Evolutionary conservation across 1,140 invertebrate species (phyloP), one percentile per base, ranked within the genome.

Genomic region (Oryctes rhinoceros): DNA sequence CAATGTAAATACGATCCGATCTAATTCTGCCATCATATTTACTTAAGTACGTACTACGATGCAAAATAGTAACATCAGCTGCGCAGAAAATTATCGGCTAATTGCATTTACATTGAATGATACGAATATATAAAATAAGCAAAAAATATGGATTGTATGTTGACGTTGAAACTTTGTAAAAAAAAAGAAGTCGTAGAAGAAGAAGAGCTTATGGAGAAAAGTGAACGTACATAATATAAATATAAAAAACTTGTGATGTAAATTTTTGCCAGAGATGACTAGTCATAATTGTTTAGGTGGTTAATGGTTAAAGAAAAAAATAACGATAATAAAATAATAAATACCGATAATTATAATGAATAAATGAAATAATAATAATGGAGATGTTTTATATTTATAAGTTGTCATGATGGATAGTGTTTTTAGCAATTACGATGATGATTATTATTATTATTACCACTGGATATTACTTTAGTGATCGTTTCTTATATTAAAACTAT

Each of bases 321-420:
- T 53, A 53, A 53, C 49, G 49, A 53, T 53, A 53, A 53, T 53
- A 53, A 53, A 53, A 53, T 15, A 53, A 53, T 53, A 53, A 53
- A 53, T 53, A n/a, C 11, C 49, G 49, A 53, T 53, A 44, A 44
- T 44, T 44, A 53, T 53, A n/a, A 53, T 13, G n/a, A 53, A 53
- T 53, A 53, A 53, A n/a, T 53, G n/a, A 13, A 53, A 15, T 53
- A 53, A 53, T n/a, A 15, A 53, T 53, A 53, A 53, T 53, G 49
- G 6, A 53, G 49, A 53, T 53, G 49, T 53, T 53, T 53, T 53
- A 53, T 53, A 53, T 53, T 53, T 53, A 53, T 53, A 53, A 53
- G 49, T 53, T 53, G 49, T 53, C 49, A 53, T 13, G 49, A 53
- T 53, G 49, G n/a, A 53, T 53, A 53, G 49, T 44, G 39, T 53